A percentile compares a stretch with the other conserved stretches of the same genome.
These are phyloP conservation scores for Amaurobius ferox DNA, from an alignment of 2,888 invertebrate species.

Conservation along the genomic window DNA sequence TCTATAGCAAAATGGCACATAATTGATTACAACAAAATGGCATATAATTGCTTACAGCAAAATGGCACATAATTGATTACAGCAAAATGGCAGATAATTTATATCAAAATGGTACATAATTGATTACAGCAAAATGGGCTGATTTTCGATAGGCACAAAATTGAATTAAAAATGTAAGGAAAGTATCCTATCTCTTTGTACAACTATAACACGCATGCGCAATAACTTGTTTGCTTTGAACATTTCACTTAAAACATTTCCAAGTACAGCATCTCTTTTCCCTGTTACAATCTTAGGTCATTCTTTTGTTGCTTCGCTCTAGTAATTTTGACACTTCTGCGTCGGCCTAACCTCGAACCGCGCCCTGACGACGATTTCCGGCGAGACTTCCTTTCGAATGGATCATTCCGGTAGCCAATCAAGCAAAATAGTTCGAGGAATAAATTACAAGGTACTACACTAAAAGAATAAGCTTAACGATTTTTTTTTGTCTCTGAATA, in stretches of 20 bases:
- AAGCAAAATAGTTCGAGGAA: neutral
- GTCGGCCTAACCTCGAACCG: conserved; percentile 4
- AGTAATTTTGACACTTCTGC: neutral
- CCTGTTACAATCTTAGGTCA: neutral
- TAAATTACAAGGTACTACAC: neutral
- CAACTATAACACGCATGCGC: too few species aligned
- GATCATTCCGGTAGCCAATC: neutral
- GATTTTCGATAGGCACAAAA: too few species aligned
- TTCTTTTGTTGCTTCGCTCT: neutral
- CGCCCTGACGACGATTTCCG: neutral
- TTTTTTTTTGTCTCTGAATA: neutral
- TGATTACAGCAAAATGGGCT: too few species aligned
- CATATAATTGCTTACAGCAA: too few species aligned
- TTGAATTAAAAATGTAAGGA: too few species aligned
- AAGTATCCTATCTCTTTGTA: too few species aligned
- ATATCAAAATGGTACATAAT: too few species aligned
- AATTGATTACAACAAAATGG: too few species aligned
- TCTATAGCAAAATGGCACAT: too few species aligned
- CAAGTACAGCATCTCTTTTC: neutral
- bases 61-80: too few species aligned
- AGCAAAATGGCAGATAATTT: too few species aligned
- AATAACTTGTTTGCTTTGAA: too few species aligned
- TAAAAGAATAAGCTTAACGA: neutral
- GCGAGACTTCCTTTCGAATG: neutral
- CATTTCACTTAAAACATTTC: neutral